Evolutionary conservation across 2,113 vertebrate species (phyloP).

Genomic region (Narcine bancroftii): DNA sequence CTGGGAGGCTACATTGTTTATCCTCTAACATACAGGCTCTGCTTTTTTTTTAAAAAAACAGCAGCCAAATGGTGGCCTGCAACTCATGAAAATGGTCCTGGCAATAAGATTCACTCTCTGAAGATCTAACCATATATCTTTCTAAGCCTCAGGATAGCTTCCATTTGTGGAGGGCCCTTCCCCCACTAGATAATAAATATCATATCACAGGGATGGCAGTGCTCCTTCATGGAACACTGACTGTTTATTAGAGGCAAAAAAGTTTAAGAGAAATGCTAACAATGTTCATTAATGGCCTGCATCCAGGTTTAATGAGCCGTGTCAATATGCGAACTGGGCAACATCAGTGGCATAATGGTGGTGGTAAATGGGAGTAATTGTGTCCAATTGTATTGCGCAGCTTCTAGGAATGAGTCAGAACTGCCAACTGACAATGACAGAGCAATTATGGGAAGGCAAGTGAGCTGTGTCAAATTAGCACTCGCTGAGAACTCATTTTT

Average conservation of each 20-base stretch:
- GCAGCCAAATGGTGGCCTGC: constrained; percentile 59
- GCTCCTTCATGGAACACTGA: constrained; percentile 99
- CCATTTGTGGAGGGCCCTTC: constrained; percentile 60
- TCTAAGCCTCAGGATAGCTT: constrained; percentile 67
- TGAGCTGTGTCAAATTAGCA: constrained; percentile 99
- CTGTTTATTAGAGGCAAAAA: constrained; percentile 99
- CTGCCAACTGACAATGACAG: constrained; percentile 98
- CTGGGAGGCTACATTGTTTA: constrained; percentile 65
- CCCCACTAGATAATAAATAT: constrained; percentile 94
- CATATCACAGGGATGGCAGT: constrained; percentile 89
- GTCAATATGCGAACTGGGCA: constrained; percentile 78
- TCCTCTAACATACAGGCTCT: constrained; percentile 42
- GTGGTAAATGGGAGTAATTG: constrained; percentile 99
- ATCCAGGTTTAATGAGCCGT: constrained; percentile 99
- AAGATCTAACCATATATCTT: constrained; percentile 61
- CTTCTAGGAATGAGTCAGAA: constrained; percentile 78
- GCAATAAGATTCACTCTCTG: constrained; percentile 52
- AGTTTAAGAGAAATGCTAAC: constrained; percentile 99
- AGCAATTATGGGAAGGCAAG: constrained; percentile 99
- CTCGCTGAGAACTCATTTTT: constrained; percentile 86
- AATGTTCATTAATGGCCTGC: constrained; percentile 99
- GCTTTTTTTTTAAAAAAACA: neutral
- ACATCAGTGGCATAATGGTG: constrained; percentile 88
- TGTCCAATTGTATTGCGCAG: constrained; percentile 93
- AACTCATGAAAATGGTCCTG: constrained; percentile 57